These are phyloP conservation scores for Thera britannica DNA, from an alignment of 2,888 invertebrate genomes.

Conservation along the genomic window DNA sequence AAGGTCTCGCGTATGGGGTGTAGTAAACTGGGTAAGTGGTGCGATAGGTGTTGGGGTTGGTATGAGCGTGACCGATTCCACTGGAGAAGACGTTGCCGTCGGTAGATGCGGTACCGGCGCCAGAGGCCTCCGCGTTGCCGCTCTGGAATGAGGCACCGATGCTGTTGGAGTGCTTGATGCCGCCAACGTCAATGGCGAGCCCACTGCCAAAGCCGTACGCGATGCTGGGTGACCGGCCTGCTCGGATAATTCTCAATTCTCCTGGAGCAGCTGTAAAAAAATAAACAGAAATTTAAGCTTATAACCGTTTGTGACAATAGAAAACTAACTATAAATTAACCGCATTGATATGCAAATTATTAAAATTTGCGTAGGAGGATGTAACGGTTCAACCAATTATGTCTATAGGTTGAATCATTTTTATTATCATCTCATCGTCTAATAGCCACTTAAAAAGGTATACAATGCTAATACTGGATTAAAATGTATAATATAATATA, in stretches of 20 bases:
- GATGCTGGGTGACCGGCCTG: constrained; percentile 65
- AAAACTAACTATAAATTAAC: background rate
- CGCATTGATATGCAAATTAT: constrained; percentile 2
- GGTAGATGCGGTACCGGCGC: constrained; percentile 56
- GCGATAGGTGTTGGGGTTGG: constrained; percentile 47
- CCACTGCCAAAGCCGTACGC: constrained; percentile 75
- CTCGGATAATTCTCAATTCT: constrained; percentile 49
- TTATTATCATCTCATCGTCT: background rate
- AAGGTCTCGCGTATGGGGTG: constrained; percentile 32
- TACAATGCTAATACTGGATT: background rate
- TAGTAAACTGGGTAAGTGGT: constrained; percentile 39
- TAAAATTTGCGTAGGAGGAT: constrained; percentile 9
- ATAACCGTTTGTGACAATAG: background rate
- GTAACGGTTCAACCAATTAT: constrained; percentile 1
- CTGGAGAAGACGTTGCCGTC: constrained; percentile 57
- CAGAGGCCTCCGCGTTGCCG: constrained; percentile 68
- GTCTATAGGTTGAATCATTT: background rate
- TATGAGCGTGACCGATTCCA: constrained; percentile 66
- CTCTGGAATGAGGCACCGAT: constrained; percentile 66
- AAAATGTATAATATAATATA: constrained; percentile 26
- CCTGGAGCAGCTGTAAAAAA: constrained; percentile 44
- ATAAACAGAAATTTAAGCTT: background rate
- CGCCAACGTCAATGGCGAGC: constrained; percentile 74
- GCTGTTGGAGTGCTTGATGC: constrained; percentile 69
- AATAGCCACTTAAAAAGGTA: background rate